Evolutionary conservation across 2,113 vertebrate species (phyloP).

Genomic region (Ammodramus savannarum): DNA sequence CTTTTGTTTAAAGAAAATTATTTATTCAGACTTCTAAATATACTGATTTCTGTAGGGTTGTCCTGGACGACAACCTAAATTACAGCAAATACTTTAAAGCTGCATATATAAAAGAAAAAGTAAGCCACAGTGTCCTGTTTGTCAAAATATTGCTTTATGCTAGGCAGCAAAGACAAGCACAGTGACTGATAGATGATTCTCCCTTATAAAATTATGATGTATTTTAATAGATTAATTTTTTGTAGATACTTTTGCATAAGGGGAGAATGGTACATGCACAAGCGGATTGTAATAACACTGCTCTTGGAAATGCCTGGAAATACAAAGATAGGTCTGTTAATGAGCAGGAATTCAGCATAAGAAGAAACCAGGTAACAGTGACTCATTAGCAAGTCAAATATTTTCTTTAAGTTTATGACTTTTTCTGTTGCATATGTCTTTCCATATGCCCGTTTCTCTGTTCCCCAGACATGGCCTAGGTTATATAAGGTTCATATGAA

Average conservation of each 20-base stretch:
- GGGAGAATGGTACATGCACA: background rate
- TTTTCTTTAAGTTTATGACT: background rate
- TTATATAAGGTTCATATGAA: background rate
- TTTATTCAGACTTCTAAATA: background rate
- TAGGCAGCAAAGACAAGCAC: background rate
- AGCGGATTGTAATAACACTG: accelerated
- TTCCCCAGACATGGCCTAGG: background rate
- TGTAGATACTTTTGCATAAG: background rate
- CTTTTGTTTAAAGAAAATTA: background rate
- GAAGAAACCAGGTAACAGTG: background rate
- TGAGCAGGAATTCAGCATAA: background rate
- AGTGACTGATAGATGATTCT: background rate
- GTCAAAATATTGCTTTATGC: background rate
- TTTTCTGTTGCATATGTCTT: background rate
- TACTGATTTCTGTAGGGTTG: background rate
- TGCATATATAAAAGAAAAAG: background rate
- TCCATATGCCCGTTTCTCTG: background rate
- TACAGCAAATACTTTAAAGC: background rate
- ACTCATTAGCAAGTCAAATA: background rate
- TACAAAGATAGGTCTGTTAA: background rate
- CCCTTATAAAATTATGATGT: background rate
- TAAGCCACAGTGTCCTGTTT: background rate
- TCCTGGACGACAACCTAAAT: background rate
- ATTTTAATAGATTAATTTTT: background rate
- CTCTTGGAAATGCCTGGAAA: background rate